Conservation (phyloP, 2,888 invertebrate species). For the Drosophila rubida region DNA sequence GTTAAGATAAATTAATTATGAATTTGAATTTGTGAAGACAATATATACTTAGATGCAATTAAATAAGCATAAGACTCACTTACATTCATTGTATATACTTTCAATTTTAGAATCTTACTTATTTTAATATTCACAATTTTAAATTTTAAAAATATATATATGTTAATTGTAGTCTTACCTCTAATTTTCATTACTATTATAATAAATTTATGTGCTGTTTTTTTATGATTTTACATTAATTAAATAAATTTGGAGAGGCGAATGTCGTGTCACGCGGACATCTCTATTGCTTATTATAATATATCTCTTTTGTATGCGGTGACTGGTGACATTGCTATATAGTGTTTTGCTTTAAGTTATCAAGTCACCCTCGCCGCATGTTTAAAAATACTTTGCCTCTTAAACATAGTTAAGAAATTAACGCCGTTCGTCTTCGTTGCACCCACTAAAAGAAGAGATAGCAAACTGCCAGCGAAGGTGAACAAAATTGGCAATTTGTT, state of each 20-base stretch:
- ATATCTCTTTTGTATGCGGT: neutral
- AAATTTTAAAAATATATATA: no score
- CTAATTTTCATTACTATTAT: no score
- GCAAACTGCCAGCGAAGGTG: neutral
- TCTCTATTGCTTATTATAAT: neutral
- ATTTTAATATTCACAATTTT: no score
- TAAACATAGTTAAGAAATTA: conserved; percentile 65
- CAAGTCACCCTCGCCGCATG: conserved; percentile 17
- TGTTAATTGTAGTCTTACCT: no score
- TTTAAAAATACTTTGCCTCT: conserved; percentile 1
- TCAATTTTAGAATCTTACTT: no score
- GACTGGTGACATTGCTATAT: neutral
- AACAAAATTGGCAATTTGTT: conserved; percentile 36
- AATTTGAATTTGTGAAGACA: neutral
- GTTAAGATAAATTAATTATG: neutral
- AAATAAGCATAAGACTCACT: no score
- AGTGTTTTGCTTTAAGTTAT: neutral
- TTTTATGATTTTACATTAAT: no score
- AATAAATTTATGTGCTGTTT: no score
- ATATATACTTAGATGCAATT: no score
- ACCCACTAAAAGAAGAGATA: conserved; percentile 10
- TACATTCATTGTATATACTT: neutral
- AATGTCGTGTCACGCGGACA: neutral
- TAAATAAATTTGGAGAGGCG: no score
- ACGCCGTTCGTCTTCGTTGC: conserved; percentile 60